These are phyloP conservation scores for Elmis aenea DNA, from an alignment of 2,888 invertebrate species.

Conservation along the genomic window DNA sequence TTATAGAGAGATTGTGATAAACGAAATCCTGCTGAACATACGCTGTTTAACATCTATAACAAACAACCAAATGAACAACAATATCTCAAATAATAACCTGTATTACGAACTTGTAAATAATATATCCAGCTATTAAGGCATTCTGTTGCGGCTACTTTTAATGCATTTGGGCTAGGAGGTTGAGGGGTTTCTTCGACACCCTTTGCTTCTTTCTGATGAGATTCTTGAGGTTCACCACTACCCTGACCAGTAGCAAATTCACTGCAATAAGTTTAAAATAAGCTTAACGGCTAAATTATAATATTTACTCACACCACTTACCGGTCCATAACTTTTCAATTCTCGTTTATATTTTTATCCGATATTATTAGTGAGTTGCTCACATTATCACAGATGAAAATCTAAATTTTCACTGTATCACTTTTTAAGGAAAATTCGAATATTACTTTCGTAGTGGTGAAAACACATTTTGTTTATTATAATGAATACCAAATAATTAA, in stretches of 20 bases:
- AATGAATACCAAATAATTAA: no score
- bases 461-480: no score
- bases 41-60: conserved; percentile 57
- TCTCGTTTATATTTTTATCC: no score
- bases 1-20: conserved; percentile 56
- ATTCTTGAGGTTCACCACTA: conserved; percentile 23
- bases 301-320: not conserved
- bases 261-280: not conserved
- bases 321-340: no score
- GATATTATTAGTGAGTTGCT: no score
- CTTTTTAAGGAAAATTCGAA: no score
- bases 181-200: conserved; percentile 31
- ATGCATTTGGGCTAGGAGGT: conserved; percentile 44
- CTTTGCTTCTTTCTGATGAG: conserved; percentile 24
- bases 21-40: conserved; percentile 60
- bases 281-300: not conserved
- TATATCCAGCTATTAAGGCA: conserved; percentile 46
- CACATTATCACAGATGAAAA: no score
- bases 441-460: no score
- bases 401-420: no score
- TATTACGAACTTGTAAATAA: conserved; percentile 47
- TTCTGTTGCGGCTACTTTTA: conserved; percentile 46
- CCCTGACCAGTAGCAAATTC: conserved; percentile 14
- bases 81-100: no score
- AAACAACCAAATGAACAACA: no score